A percentile compares a stretch with the other conserved stretches of the same genome.
These are phyloP conservation scores for Ptyas mucosa DNA, from an alignment of 2,113 vertebrate genomes.

Conservation along the genomic window DNA sequence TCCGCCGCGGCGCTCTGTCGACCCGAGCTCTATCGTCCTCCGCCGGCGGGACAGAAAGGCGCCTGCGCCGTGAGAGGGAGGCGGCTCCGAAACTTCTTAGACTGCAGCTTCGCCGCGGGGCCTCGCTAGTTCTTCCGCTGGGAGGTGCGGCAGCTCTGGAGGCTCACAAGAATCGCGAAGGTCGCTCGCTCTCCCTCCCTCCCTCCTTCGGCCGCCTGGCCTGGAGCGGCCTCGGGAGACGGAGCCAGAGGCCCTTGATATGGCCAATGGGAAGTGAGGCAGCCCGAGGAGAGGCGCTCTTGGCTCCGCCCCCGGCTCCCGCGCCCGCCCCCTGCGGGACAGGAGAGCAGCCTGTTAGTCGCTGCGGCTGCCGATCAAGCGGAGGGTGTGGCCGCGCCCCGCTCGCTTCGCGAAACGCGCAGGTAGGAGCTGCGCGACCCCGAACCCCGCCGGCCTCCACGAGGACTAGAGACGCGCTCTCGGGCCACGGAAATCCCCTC, in stretches of 20 bases:
- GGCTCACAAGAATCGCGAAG: background rate
- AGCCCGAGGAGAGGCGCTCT: background rate
- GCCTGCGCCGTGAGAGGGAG: background rate
- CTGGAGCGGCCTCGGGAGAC: background rate
- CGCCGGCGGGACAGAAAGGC: background rate
- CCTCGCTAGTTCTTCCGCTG: background rate
- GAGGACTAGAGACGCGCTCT: background rate
- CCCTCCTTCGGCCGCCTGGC: background rate
- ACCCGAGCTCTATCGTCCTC: background rate
- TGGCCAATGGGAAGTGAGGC: background rate
- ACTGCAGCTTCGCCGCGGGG: background rate
- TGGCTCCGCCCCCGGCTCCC: background rate
- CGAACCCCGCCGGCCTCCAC: background rate
- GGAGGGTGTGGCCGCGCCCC: background rate
- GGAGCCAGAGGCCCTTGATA: background rate
- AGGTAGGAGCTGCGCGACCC: background rate
- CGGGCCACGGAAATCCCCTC: background rate
- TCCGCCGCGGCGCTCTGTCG: background rate
- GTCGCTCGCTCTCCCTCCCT: no score
- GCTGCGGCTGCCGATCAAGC: conserved; percentile 40
- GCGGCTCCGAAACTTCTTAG: background rate
- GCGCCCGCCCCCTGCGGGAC: background rate
- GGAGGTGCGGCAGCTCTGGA: background rate
- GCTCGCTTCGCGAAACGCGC: background rate
- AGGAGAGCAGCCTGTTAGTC: conserved; percentile 50